Base-by-base conservation (phyloP, 2,113 vertebrate species). In the Hirundichthys speculiger region DNA sequence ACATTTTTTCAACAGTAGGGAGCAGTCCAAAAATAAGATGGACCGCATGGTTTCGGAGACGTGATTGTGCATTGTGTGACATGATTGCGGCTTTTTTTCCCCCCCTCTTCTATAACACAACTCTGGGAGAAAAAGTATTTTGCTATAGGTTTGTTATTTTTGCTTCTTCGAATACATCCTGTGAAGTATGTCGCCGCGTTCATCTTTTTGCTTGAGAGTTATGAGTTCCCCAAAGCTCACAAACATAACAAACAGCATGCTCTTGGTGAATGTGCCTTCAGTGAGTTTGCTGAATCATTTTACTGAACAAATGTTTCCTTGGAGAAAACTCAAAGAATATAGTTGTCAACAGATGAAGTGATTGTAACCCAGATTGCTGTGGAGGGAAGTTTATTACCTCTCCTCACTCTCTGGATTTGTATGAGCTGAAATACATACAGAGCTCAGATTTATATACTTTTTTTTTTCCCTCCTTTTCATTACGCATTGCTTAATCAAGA, bases 211-310 rank as follows among this genome's bases (percentile, higher is more conserved):
- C 68, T 65, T 22, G 34, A 90, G 86, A 91, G 77, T 89, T 84
- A 92, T 80, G 87, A 89, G 80, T 89, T 89, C 88, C 88, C 89
- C 34, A 64, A 87, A 90, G 88, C 87, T 83, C 85, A 91, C 80
- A 80, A 90, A 91, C 83, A 88, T 89, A 92, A 91, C 87, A 90
- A 92, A 93, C 83, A 83, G 85, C 79, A 27, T 73, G 81, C 54
- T 64, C 84, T 86, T 82, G 83, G 82, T 83, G 84, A 87, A 88
- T 87, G 89, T 71, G 89, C 88, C 86, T 86, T 88, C 82, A 80
- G 83, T 90, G 77, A 63, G 66, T 88, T 88, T 83, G 82, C 80
- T 72, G 87, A 90, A 91, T 89, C 75, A 90, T 88, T 93, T 90
- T 84, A 84, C 85, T 42, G 84, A 87, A 88, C 85, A 88, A 91